Base-by-base conservation (phyloP, 2,113 vertebrate genomes). In the Anarrhichthys ocellatus region DNA sequence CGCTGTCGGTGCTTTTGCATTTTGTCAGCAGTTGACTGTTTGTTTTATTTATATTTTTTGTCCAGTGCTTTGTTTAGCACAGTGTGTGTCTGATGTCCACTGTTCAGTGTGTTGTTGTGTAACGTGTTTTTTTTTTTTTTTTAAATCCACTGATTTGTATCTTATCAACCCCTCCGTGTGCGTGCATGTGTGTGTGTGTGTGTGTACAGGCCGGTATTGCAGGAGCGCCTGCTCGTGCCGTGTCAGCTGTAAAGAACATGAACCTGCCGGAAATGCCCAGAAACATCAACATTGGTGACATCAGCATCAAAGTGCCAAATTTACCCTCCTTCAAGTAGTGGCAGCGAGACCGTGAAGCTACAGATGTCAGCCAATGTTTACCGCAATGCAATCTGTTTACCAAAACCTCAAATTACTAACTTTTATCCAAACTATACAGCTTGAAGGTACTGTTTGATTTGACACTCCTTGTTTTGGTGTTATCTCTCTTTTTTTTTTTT, bases 281-380 rank as follows among this genome's bases (percentile, higher is more conserved):
- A 96, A 99, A 99, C 97, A 99, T 99, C 96, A 99, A 99, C 96
- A 99, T 99, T 95, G 98, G 98, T 94, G 98, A 99, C 96, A 99
- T 99, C 97, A 99, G 97, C 97, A 99, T 99, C 96, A 99, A 99
- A 99, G 98, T 99, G 96, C 98, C 98, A 98, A 99, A 99, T 94
- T 96, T 99, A 92, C 97, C 98, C 86, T 98, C 98, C 93, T 99
- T 99, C 96, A 99, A 99, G 95, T 99, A 98, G 96, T 80, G 90
- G 94, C 93, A 82, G 69, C 67, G n/a, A 86, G 77, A 82, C 86
- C 84, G 71, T 54, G 73, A 80, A 92, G 90, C 95, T 89, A 95
- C 84, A 82, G 88, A 81, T 91, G 92, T 95, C 90, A 86, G 91
- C 90, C 93, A 89, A 93, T 89, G 95, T 96, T 97, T 96, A 96